Evolutionary conservation across 1,140 invertebrate genomes (phyloP).

Genomic region (Heliconius hermathena): DNA sequence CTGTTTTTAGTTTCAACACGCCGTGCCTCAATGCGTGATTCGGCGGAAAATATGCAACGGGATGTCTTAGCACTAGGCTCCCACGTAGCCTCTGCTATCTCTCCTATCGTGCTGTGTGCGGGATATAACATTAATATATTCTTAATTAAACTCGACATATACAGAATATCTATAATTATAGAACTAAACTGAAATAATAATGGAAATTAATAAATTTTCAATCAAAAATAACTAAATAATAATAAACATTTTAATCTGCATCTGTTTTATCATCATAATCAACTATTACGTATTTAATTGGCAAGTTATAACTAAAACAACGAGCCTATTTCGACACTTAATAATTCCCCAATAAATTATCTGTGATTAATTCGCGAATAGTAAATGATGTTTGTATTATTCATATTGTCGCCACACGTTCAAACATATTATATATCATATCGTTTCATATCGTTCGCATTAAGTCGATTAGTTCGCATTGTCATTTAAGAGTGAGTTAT

Average conservation of each 20-base stretch:
- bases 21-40: too few relatives aligned
- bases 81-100: too few relatives aligned
- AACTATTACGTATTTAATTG: slow-evolving; percentile 33
- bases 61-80: too few relatives aligned
- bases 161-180: too few relatives aligned
- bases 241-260: neutral
- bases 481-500: neutral
- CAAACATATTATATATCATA: slow-evolving; percentile 29
- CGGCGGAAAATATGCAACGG: too few relatives aligned
- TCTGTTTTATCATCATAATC: slow-evolving; percentile 14
- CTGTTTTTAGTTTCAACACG: too few relatives aligned
- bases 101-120: too few relatives aligned
- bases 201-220: too few relatives aligned
- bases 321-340: slow-evolving; percentile 33
- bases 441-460: slow-evolving; percentile 18
- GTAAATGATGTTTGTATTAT: slow-evolving; percentile 39
- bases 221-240: too few relatives aligned
- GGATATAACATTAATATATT: too few relatives aligned
- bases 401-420: slow-evolving; percentile 28
- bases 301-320: slow-evolving; percentile 35
- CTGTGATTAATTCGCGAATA: slow-evolving; percentile 34
- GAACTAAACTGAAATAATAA: too few relatives aligned
- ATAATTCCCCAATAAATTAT: slow-evolving; percentile 36
- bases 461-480: neutral
- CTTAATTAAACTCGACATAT: too few relatives aligned